phyloP scores from a whole-genome alignment of 2,888 invertebrate genomes.

The Synanthedon vespiformis region DNA sequence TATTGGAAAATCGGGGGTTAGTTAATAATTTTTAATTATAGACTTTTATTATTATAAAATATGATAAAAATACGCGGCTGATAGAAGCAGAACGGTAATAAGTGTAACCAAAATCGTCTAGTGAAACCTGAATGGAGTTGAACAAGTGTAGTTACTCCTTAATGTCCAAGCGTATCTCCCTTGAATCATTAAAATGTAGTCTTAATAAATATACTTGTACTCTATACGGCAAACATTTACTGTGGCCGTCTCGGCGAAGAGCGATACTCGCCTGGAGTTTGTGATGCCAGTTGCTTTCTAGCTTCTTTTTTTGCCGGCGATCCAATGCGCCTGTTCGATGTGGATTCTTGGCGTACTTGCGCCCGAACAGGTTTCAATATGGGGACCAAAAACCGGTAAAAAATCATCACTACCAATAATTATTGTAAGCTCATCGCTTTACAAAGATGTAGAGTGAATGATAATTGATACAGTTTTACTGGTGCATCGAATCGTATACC shows the following conservation, averaged over 20 bases:
- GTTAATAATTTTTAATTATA: too few relatives aligned
- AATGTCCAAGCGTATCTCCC: neutral
- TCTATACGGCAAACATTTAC: conserved; percentile 23
- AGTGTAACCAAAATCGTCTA: conserved; percentile 3
- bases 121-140: neutral
- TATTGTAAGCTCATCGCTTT: conserved; percentile 50
- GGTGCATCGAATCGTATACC: neutral
- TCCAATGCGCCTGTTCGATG: conserved; percentile 42
- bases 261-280: conserved; percentile 24
- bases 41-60: too few relatives aligned
- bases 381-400: conserved; percentile 58
- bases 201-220: conserved; percentile 16
- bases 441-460: conserved; percentile 21
- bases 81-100: too few relatives aligned
- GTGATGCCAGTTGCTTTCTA: conserved; percentile 42
- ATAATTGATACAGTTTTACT: conserved; percentile 9
- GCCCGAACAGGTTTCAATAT: conserved; percentile 58
- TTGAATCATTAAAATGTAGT: conserved; percentile 9
- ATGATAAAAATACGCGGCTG: too few relatives aligned
- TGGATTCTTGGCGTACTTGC: conserved; percentile 53
- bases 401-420: conserved; percentile 55
- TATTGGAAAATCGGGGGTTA: too few relatives aligned
- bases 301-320: conserved; percentile 43
- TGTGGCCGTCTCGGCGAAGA: conserved; percentile 19
- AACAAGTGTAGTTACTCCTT: too few relatives aligned